Percentiles rank a stretch among this genome's conserved stretches.
Evolutionary conservation across 2,113 vertebrate genomes (phyloP).

Genomic region (Petroica traversi): DNA sequence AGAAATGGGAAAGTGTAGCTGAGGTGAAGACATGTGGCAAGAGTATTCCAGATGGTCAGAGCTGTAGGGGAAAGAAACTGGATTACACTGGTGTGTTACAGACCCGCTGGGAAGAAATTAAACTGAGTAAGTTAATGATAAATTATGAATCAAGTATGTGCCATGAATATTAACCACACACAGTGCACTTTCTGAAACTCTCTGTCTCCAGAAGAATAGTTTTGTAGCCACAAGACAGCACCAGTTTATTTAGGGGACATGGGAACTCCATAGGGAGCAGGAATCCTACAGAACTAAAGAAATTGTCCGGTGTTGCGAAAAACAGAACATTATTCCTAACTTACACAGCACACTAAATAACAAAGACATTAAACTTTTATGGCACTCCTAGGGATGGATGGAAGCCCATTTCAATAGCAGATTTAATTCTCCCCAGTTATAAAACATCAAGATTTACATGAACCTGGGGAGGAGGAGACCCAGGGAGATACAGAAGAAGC

Average conservation of each 20-base stretch:
- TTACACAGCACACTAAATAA: conserved; percentile 52
- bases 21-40: conserved; percentile 35
- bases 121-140: conserved; percentile 49
- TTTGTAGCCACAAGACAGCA: conserved; percentile 14
- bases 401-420: conserved; percentile 55
- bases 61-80: conserved; percentile 12
- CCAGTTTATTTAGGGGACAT: conserved; percentile 49
- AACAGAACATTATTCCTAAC: conserved; percentile 36
- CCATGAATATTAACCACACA: conserved; percentile 46
- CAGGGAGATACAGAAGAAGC: neutral
- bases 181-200: conserved; percentile 5
- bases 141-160: conserved; percentile 56
- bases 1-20: conserved; percentile 27
- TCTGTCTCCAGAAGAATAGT: conserved; percentile 3
- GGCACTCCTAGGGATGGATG: conserved; percentile 40
- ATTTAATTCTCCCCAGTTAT: conserved; percentile 52
- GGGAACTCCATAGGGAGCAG: conserved; percentile 13
- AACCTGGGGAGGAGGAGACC: neutral
- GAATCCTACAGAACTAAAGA: conserved; percentile 35
- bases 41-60: conserved; percentile 35
- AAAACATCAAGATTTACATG: conserved; percentile 60
- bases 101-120: conserved; percentile 40
- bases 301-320: neutral
- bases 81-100: conserved; percentile 23
- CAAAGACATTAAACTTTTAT: conserved; percentile 61